Conservation (phyloP, 2,797 vertebrate species). For the Sebastolobus altivelis region DNA sequence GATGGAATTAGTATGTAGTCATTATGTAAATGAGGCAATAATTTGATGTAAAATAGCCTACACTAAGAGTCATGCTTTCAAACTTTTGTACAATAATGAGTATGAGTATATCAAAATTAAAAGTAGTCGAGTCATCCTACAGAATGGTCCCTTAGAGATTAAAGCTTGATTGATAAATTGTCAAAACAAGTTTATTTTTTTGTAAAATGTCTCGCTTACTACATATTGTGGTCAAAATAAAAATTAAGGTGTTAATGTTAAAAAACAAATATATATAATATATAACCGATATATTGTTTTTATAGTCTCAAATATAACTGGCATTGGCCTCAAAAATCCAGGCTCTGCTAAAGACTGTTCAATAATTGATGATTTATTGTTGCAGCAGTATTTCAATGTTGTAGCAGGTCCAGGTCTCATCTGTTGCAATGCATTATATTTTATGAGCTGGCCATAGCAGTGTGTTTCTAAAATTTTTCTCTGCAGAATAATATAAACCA, state of each 20-base stretch:
- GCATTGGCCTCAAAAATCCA: background rate
- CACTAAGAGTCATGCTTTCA: too few relatives aligned
- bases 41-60: too few relatives aligned
- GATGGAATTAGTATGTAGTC: too few relatives aligned
- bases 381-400: background rate
- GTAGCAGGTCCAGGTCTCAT: background rate
- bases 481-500: background rate
- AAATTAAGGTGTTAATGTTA: background rate
- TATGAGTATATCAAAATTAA: too few relatives aligned
- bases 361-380: constrained; percentile 1
- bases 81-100: too few relatives aligned
- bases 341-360: background rate
- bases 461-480: background rate
- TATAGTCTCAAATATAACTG: background rate
- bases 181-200: too few relatives aligned
- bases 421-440: background rate
- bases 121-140: too few relatives aligned
- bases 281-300: background rate
- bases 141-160: too few relatives aligned
- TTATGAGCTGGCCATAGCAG: background rate
- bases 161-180: too few relatives aligned
- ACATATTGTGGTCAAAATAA: too few relatives aligned
- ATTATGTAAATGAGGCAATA: too few relatives aligned
- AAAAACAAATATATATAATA: background rate
- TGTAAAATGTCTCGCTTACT: too few relatives aligned